Evolutionary conservation across 2,888 invertebrate species (phyloP).

Genomic region (Ceraclea dissimilis): DNA sequence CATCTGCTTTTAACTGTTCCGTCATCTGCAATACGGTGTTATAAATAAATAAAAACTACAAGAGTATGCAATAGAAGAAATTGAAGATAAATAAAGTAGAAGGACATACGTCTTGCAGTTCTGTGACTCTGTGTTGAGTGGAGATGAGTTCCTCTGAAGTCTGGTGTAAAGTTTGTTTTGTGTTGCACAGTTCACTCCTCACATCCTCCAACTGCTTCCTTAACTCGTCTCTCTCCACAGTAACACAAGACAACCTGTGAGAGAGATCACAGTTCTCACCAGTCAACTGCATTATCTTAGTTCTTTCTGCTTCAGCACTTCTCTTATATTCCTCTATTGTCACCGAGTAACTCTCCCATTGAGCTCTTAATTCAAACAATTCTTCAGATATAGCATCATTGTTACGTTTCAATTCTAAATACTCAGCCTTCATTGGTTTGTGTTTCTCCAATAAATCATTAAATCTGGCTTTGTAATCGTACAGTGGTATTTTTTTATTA

Average conservation of each 20-base stretch:
- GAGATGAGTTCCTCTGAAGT: constrained; percentile 9
- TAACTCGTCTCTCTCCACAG: constrained; percentile 12
- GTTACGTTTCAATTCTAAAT: constrained; percentile 29
- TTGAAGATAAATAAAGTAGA: background rate
- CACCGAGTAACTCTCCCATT: constrained; percentile 30
- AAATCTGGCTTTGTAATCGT: constrained; percentile 46
- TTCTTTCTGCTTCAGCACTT: constrained; percentile 12
- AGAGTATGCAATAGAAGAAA: background rate
- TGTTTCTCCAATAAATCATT: constrained; percentile 41
- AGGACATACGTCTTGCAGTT: constrained; percentile 14
- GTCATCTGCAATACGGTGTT: constrained; percentile 19
- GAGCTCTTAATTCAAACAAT: constrained; percentile 29
- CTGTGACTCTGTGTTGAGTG: constrained; percentile 9
- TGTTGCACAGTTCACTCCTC: constrained; percentile 6
- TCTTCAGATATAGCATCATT: constrained; percentile 28
- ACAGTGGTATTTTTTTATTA: constrained; percentile 38
- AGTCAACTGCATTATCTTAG: constrained; percentile 15
- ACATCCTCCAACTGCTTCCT: constrained; percentile 8
- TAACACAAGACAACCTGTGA: constrained; percentile 7
- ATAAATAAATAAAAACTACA: background rate
- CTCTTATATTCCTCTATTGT: constrained; percentile 28
- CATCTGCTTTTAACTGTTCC: constrained; percentile 28
- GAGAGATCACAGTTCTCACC: constrained; percentile 7
- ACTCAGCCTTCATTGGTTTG: constrained; percentile 34
- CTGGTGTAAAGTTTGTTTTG: constrained; percentile 7